Percentiles rank a stretch among this genome's conserved stretches.
Evolutionary conservation across 1,140 invertebrate species (phyloP).

Genomic region (Agrilus planipennis): DNA sequence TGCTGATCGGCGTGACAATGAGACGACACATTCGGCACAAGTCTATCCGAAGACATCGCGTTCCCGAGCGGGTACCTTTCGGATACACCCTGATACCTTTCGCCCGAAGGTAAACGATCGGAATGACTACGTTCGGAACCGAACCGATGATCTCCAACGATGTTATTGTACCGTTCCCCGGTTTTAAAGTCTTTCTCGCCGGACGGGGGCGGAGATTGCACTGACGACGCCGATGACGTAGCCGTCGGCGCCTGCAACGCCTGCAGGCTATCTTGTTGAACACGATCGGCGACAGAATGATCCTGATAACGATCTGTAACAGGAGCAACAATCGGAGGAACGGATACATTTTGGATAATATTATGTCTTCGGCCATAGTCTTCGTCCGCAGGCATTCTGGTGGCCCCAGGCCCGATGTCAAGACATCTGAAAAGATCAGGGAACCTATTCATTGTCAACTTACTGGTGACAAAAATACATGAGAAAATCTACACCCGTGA

Average conservation of each 20-base stretch:
- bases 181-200: background rate
- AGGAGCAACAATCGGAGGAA: constrained; percentile 20
- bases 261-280: constrained; percentile 6
- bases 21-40: constrained; percentile 13
- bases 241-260: constrained; percentile 7
- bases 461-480: background rate
- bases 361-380: constrained; percentile 31
- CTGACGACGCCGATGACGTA: background rate
- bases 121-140: constrained; percentile 24
- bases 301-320: constrained; percentile 12
- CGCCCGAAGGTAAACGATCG: constrained; percentile 27
- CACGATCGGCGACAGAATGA: constrained; percentile 6
- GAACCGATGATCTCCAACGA: constrained; percentile 18
- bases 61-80: constrained; percentile 31
- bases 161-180: constrained; percentile 2
- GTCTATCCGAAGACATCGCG: constrained; percentile 22
- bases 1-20: background rate
- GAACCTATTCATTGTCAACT: background rate
- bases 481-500: no score
- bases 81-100: constrained; percentile 26
- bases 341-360: constrained; percentile 18
- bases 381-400: constrained; percentile 32
- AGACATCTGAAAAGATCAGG: constrained; percentile 33
- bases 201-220: background rate
- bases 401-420: constrained; percentile 35